Evolutionary conservation across 1,140 invertebrate genomes (phyloP).

Genomic region (Stenopsyche tienmushanensis): DNA sequence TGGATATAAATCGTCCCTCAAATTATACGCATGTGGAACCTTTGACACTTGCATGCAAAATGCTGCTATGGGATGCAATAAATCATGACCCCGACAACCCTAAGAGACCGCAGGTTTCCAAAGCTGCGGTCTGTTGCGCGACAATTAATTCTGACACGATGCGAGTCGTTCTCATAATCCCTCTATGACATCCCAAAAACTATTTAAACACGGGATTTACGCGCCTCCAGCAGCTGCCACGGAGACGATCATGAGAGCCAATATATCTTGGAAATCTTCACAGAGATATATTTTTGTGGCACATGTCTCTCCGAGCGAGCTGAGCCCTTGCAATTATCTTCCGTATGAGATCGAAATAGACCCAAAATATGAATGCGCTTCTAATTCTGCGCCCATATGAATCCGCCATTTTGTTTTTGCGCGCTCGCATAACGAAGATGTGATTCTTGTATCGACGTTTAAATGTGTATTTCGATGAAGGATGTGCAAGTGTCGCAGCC

Average conservation of each 20-base stretch:
- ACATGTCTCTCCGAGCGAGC: neutral
- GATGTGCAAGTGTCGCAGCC: conserved; percentile 29
- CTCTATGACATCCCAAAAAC: conserved; percentile 36
- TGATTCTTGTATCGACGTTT: too few species aligned
- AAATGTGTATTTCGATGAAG: too few species aligned
- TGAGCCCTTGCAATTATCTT: too few species aligned
- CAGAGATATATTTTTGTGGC: neutral
- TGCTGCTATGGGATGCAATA: too few species aligned
- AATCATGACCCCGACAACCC: neutral
- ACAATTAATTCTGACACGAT: conserved; percentile 32
- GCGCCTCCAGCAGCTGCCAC: conserved; percentile 33
- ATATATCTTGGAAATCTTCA: neutral
- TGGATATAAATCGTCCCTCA: too few species aligned
- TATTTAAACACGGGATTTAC: conserved; percentile 40
- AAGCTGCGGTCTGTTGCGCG: conserved; percentile 18
- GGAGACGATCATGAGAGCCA: neutral
- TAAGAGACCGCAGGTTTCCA: conserved; percentile 16
- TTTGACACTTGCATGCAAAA: neutral
- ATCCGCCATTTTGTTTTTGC: neutral
- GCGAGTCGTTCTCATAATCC: conserved; percentile 31
- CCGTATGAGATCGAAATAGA: too few species aligned
- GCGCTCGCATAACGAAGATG: too few species aligned
- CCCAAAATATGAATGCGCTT: too few species aligned
- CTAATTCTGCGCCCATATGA: too few species aligned
- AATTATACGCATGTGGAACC: neutral